These are phyloP conservation scores for Microtus richardsoni DNA, from an alignment of 2,113 vertebrate species.

Conservation along the genomic window DNA sequence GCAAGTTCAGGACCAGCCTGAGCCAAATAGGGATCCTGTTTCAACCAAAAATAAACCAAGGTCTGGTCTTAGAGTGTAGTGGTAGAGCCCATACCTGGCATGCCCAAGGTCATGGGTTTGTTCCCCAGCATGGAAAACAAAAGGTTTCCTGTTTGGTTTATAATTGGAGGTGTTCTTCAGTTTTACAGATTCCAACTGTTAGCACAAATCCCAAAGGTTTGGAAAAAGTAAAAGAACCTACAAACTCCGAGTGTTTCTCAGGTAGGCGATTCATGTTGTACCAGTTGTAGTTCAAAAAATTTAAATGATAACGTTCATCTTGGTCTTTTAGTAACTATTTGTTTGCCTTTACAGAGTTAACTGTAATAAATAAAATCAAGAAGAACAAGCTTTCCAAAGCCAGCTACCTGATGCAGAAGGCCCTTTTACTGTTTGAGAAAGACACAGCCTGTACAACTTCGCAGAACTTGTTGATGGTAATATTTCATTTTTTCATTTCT, in stretches of 20 bases:
- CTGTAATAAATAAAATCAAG: slow-evolving; percentile 90
- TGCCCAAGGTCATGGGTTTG: not conserved
- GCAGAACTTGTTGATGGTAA: slow-evolving; percentile 91
- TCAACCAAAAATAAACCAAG: not conserved
- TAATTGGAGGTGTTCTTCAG: slow-evolving; percentile 67
- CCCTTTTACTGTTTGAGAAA: slow-evolving; percentile 84
- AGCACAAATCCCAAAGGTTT: slow-evolving; percentile 64
- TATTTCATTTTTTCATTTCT: slow-evolving; percentile 25
- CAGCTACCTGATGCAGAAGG: slow-evolving; percentile 93
- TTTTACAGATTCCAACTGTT: slow-evolving; percentile 37
- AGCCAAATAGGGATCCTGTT: not conserved
- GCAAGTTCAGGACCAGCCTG: not conserved
- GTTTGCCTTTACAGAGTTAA: slow-evolving; percentile 86
- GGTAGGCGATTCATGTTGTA: slow-evolving; percentile 83
- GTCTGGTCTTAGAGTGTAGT: not conserved
- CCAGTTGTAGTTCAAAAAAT: not conserved
- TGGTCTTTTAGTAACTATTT: slow-evolving; percentile 58
- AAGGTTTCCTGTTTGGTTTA: slow-evolving; percentile 25
- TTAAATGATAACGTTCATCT: slow-evolving; percentile 43
- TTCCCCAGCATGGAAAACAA: not conserved
- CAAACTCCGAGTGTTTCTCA: slow-evolving; percentile 77
- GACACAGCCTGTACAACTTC: slow-evolving; percentile 74
- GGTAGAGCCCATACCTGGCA: not conserved
- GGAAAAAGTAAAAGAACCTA: slow-evolving; percentile 61
- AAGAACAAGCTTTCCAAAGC: slow-evolving; percentile 94